Evolutionary conservation across 2,888 invertebrate genomes (phyloP), one percentile per base, ranked within the genome.

Genomic region (Amiota minor): DNA sequence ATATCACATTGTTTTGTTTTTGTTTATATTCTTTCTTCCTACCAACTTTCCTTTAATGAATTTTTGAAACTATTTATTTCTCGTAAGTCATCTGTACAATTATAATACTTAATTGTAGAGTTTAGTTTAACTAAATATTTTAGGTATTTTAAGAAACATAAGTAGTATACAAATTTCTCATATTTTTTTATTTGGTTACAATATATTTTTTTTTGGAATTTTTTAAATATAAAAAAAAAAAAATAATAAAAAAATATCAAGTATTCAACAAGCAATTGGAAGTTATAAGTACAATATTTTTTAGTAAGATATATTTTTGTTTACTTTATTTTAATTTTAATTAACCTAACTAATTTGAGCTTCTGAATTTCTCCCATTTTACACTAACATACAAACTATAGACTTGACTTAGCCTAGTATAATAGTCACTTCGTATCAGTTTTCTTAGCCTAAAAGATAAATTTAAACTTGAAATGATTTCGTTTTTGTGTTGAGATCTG

Each of bases 1-100:
- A 84, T 84, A 84, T 84, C 83, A 84, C 83, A 84, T 77, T 76
- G 75, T 71, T 70, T 78, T 35, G 35, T 35, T 67, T 35, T 73
- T 75, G 71, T 72, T 74, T 65, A 12, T 16, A 20, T 64, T 67
- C 50, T 49, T 74, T 16, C 55, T 80, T 80, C 79, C 79, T 81
- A 78, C 0, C 65, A 4, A 1, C n/a, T 4, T 53, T n/a, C 14
- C 4, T 53, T 53, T 12, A 9, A 6, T 35, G 35, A 35, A 2
- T 8, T 35, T 4, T 35, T 35, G 20, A 11, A 59, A 59, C 59
- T 59, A 16, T 20, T n/a, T n/a, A n/a, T 18, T 20, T 10, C 3
- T 12, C 10, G 11, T 59, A n/a, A 20, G 18, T 11, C 11, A 11
- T 20, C 59, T 59, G 20, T 20, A 10, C 14, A 59, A 18, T 9